These are phyloP conservation scores for Scaptodrosophila lebanonensis DNA, from an alignment of 1,140 invertebrate genomes.

Conservation along the genomic window DNA sequence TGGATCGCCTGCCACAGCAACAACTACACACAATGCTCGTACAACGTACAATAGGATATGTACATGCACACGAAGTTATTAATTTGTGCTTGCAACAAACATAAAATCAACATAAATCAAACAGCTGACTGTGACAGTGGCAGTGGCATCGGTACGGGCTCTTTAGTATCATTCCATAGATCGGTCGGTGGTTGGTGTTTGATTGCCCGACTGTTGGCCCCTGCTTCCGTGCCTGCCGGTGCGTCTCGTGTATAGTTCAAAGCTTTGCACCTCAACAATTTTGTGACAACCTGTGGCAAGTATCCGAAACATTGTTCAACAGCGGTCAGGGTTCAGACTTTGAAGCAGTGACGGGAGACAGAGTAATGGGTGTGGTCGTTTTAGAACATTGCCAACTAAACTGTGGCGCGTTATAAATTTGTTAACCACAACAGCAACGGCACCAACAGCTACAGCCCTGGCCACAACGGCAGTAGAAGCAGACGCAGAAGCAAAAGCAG, in stretches of 20 bases:
- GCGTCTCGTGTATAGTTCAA: too few relatives aligned
- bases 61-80: conserved; percentile 64
- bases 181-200: conserved; percentile 19
- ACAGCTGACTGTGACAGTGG: conserved; percentile 54
- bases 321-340: conserved; percentile 12
- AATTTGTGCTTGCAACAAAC: conserved; percentile 46
- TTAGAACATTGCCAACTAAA: conserved; percentile 48
- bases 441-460: too few relatives aligned
- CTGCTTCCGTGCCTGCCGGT: conserved; percentile 33
- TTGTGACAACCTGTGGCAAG: conserved; percentile 69
- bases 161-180: conserved; percentile 18
- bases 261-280: conserved; percentile 48
- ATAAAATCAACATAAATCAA: conserved; percentile 56
- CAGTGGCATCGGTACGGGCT: not conserved
- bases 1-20: conserved; percentile 16
- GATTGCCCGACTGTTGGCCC: conserved; percentile 21
- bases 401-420: conserved; percentile 57
- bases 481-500: too few relatives aligned
- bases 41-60: too few relatives aligned
- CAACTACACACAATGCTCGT: conserved; percentile 40
- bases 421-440: conserved; percentile 52
- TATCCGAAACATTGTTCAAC: conserved; percentile 58
- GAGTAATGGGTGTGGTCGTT: conserved; percentile 29
- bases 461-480: too few relatives aligned
- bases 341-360: not conserved